Base-by-base conservation (phyloP, 2,797 vertebrate species). In the Acrossocheilus fasciatus region DNA sequence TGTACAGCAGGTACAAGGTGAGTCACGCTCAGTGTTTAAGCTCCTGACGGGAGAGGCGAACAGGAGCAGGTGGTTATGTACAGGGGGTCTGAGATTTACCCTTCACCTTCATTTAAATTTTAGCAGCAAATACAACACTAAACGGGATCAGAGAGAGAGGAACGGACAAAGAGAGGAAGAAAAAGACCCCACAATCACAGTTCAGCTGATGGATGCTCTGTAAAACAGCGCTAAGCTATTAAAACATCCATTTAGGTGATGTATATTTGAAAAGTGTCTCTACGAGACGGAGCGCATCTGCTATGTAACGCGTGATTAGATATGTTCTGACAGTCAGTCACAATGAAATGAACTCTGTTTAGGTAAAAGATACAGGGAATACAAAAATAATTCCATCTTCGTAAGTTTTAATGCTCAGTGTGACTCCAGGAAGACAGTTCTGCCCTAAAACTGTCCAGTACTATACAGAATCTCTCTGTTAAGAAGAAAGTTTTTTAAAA, bases 81-180 rank as follows among this genome's bases (percentile, higher is more conserved):
- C 73, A 54, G 69, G 73, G 34, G 59, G 80, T 82, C 45, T 68
- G 34, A 86, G 70, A 82, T 74, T 82, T 81, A 72, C 41, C 72
- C 69, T 86, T 81, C 70, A 75, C 26, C 30, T 68, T 68, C 6
- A 57, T 84, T 69, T 84, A 6, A 41, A 69, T 14, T 57, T 84
- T 7, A 77, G 43, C 23, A 39, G 26, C 9, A 62, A 43, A 80
- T 79, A 74, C 34, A 85, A 41, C 12, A 59, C 11, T 23, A 6
- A 69, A 88, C 4, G 6, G 4, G 6, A 70, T 81, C 36, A 34
- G 20, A 39, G 4, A 47, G 5, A n/a, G 62, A 8, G n/a, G 39
- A 66, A 54, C 4, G 39, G 43, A 59, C 47, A 68, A 34, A 36
- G 14, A 62, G 11, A 15, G 62, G 34, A 43, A 72, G 54, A 64